Evolutionary conservation across 2,113 vertebrate genomes (phyloP).

Genomic region (Apteryx mantelli): DNA sequence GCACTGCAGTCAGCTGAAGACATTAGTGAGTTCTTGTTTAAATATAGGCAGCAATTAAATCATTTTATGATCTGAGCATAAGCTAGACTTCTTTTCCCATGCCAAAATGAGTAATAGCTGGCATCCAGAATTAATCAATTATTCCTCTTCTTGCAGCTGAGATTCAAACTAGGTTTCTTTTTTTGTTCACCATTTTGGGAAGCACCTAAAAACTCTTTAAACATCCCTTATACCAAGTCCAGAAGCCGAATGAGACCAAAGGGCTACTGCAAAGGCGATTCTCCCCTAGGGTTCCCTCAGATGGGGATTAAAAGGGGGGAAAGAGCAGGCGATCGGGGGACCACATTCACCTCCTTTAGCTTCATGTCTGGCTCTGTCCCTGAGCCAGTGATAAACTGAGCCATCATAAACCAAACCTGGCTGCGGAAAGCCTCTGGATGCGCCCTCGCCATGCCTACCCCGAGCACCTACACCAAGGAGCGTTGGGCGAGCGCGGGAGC

Average conservation of each 20-base stretch:
- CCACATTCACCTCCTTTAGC: background rate
- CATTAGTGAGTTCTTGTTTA: fast-evolving
- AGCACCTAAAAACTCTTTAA: background rate
- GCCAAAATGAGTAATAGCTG: background rate
- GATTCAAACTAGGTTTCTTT: background rate
- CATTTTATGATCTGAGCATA: background rate
- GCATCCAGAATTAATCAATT: background rate
- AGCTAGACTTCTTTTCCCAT: background rate
- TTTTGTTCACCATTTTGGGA: background rate
- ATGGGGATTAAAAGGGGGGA: background rate
- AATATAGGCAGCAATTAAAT: background rate
- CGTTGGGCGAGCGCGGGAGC: background rate
- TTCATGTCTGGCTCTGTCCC: background rate
- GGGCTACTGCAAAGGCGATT: background rate
- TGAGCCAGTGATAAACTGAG: background rate
- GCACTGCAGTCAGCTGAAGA: background rate
- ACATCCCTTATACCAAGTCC: background rate
- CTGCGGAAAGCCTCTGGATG: background rate
- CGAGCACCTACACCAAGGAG: background rate
- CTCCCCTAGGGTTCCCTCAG: background rate
- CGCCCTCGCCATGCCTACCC: background rate
- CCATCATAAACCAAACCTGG: too few relatives aligned
- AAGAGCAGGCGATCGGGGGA: background rate
- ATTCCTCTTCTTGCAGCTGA: background rate
- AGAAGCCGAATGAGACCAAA: background rate